Evolutionary conservation across 2,797 vertebrate genomes (phyloP).

Genomic region (Acanthiza pusilla): DNA sequence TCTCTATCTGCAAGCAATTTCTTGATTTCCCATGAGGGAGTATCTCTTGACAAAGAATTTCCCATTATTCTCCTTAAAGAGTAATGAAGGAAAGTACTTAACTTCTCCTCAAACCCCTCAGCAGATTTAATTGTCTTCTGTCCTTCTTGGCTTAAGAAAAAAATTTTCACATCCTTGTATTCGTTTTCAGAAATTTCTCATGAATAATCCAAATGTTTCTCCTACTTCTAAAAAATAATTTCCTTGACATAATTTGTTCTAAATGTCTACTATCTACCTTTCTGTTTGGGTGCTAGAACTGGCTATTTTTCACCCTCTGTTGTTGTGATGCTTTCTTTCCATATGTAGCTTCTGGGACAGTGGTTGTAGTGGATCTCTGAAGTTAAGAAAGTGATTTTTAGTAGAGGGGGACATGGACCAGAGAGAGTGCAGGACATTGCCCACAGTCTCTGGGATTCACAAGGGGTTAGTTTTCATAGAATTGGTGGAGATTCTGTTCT

Average conservation of each 20-base stretch:
- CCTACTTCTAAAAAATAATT: not conserved
- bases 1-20: constrained; percentile 6
- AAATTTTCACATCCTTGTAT: not conserved
- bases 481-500: not conserved
- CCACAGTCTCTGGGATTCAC: not conserved
- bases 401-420: not conserved
- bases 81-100: constrained; percentile 12
- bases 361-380: not conserved
- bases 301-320: not conserved
- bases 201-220: not conserved
- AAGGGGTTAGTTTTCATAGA: not conserved
- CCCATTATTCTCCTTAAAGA: constrained; percentile 9
- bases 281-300: not conserved
- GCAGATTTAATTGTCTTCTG: not conserved
- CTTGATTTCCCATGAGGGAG: constrained; percentile 25
- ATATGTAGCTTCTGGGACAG: not conserved
- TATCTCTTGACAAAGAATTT: constrained; percentile 12
- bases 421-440: not conserved
- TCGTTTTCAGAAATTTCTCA: not conserved
- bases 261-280: not conserved
- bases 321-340: not conserved
- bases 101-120: not conserved
- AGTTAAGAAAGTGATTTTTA: not conserved
- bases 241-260: not conserved
- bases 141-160: not conserved